Evolutionary conservation across 1,140 invertebrate genomes (phyloP).

Genomic region (Rhizoglyphus robini): DNA sequence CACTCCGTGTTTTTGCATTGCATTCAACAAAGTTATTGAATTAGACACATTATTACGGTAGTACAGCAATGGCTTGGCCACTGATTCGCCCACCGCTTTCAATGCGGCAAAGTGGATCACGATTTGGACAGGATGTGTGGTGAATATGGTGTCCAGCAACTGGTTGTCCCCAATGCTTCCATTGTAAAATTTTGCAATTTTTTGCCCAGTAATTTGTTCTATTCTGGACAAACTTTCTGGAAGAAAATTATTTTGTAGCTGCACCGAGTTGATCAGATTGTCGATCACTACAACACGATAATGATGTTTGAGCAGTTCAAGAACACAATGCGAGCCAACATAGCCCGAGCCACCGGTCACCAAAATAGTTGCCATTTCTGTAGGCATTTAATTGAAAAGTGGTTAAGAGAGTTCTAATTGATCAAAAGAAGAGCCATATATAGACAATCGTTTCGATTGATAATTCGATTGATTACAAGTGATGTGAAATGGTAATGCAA

Average conservation of each 20-base stretch:
- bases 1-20: conserved; percentile 58
- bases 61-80: conserved; percentile 66
- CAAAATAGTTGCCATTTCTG: conserved; percentile 28
- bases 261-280: conserved; percentile 62
- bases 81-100: conserved; percentile 94
- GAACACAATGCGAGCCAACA: conserved; percentile 84
- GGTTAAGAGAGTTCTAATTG: too few relatives aligned
- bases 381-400: too few relatives aligned
- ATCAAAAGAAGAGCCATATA: too few relatives aligned
- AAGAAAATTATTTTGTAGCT: conserved; percentile 26
- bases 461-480: too few relatives aligned
- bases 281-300: conserved; percentile 68
- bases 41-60: conserved; percentile 73
- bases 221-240: conserved; percentile 62
- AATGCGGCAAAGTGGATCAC: conserved; percentile 97
- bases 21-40: conserved; percentile 59
- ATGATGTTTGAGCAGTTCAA: conserved; percentile 60
- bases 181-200: conserved; percentile 51
- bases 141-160: conserved; percentile 53
- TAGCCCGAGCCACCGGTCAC: conserved; percentile 96
- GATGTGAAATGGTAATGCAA: too few relatives aligned
- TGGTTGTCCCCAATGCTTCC: conserved; percentile 51
- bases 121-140: conserved; percentile 56
- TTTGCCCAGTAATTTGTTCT: conserved; percentile 62
- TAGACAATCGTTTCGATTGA: too few relatives aligned